phyloP scores from a whole-genome alignment of 2,797 vertebrate genomes.

The Scyliorhinus canicula region DNA sequence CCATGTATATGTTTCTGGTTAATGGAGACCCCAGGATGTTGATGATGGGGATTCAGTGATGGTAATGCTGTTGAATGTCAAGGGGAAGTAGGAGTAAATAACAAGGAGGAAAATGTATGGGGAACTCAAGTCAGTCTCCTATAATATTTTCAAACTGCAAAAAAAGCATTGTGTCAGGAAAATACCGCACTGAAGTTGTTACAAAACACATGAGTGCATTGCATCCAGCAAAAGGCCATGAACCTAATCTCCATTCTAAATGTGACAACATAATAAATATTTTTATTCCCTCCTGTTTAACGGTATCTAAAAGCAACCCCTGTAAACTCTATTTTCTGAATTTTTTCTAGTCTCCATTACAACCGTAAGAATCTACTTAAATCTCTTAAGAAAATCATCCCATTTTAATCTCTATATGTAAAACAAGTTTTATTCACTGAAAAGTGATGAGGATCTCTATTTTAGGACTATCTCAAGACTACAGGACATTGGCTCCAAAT shows the following conservation, averaged over 20 bases:
- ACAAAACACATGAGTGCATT: not conserved
- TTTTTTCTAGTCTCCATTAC: not conserved
- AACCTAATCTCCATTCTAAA: not conserved
- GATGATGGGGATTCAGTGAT: not conserved
- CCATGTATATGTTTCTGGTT: not conserved
- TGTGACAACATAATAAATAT: not conserved
- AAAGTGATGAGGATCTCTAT: not conserved
- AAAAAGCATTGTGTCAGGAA: not conserved
- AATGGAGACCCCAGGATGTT: not conserved
- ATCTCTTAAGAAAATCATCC: conserved; percentile 1
- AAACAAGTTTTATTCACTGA: not conserved
- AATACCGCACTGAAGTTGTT: not conserved
- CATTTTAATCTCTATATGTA: not conserved
- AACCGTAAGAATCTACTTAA: not conserved
- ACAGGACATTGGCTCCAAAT: not conserved
- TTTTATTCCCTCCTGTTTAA: not conserved
- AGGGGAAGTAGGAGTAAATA: not conserved
- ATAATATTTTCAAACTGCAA: not conserved
- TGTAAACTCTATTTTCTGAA: not conserved
- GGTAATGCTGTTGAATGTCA: not conserved
- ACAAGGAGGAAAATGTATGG: not conserved
- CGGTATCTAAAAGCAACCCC: not conserved
- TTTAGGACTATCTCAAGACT: not conserved
- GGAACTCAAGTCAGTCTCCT: no score
- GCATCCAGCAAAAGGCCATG: not conserved